Percentiles rank a stretch among this genome's conserved stretches.
Conservation (phyloP, 2,113 vertebrate species). For the Uria lomvia region DNA sequence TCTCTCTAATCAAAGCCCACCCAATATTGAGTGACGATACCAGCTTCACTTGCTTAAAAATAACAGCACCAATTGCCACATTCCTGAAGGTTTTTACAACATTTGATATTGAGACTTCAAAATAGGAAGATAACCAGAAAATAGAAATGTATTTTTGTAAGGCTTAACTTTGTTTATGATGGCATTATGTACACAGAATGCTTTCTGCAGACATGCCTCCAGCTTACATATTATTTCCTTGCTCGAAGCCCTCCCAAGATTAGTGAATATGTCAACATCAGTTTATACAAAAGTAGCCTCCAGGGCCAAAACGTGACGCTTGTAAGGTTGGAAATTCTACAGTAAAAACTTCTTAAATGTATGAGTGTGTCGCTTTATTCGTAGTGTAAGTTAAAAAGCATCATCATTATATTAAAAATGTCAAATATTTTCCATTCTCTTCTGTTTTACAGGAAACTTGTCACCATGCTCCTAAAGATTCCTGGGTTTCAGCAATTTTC, state of each 20-base stretch:
- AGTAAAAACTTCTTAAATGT: not conserved
- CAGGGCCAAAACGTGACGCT: not conserved
- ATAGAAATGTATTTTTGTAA: not conserved
- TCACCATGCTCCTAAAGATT: not conserved
- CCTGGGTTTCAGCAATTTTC: not conserved
- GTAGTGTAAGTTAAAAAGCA: not conserved
- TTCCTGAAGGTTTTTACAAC: not conserved
- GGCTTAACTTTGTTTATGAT: not conserved
- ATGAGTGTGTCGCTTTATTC: not conserved
- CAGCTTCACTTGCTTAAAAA: not conserved
- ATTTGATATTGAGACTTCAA: not conserved
- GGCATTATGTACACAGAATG: not conserved
- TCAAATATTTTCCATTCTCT: not conserved
- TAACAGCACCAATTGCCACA: not conserved
- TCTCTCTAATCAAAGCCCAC: not conserved
- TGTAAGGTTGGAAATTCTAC: not conserved
- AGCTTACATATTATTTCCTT: not conserved
- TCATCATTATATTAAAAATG: not conserved
- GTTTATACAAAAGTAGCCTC: not conserved
- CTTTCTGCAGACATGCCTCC: not conserved
- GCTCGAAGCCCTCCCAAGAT: not conserved
- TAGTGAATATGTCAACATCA: not conserved
- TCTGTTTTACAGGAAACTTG: not conserved
- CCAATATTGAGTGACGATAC: not conserved
- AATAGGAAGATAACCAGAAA: not conserved